These are phyloP conservation scores for Laticauda colubrina DNA, from an alignment of 2,113 vertebrate genomes.

Conservation along the genomic window DNA sequence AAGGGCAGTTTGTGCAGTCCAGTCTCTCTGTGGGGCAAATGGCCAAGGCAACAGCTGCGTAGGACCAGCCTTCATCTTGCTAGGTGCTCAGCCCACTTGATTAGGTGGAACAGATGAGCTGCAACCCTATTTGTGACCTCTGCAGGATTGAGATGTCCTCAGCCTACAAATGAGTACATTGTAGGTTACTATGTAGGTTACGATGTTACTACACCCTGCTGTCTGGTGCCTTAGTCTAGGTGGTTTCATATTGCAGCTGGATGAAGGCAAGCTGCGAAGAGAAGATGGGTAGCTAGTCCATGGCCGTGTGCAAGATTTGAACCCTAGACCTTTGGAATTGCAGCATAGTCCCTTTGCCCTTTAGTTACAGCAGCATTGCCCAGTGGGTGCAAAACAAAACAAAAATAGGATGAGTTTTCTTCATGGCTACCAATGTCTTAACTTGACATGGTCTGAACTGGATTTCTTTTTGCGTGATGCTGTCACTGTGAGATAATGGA, in stretches of 20 bases:
- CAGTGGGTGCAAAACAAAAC: background rate
- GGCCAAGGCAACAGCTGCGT: background rate
- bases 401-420: background rate
- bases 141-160: background rate
- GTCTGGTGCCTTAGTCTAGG: background rate
- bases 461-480: background rate
- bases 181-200: too few species aligned
- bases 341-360: too few species aligned
- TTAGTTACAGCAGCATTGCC: background rate
- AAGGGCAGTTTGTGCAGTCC: background rate
- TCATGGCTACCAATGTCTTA: constrained; percentile 14
- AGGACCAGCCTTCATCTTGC: background rate
- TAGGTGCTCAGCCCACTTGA: background rate
- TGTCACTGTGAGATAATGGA: constrained; percentile 32
- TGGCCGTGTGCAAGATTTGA: background rate
- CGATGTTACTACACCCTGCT: background rate
- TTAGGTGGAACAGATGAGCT: background rate
- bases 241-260: background rate
- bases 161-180: accelerated
- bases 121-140: background rate
- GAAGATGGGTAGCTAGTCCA: background rate
- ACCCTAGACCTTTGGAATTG: background rate
- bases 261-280: background rate
- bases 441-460: constrained; percentile 2
- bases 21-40: background rate